Conservation (phyloP, 1,140 invertebrate species). For the Ephestia elutella region DNA sequence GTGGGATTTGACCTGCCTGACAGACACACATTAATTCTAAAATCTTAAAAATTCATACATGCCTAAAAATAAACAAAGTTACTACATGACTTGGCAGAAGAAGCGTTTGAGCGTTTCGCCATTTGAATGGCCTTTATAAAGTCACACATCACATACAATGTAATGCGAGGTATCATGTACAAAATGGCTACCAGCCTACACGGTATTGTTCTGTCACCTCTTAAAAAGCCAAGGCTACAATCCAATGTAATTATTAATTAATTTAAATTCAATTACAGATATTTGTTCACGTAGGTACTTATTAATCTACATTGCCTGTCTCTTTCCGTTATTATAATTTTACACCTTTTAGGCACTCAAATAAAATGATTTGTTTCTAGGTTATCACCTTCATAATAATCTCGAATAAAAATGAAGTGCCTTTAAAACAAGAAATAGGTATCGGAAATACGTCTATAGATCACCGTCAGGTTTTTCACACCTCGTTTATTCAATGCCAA, state of each 20-base stretch:
- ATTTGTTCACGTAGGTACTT: background rate
- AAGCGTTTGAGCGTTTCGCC: too few relatives aligned
- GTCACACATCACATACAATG: too few relatives aligned
- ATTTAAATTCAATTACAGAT: background rate
- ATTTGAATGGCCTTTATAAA: too few relatives aligned
- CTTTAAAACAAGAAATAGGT: background rate
- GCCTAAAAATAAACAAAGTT: too few relatives aligned
- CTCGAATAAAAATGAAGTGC: background rate
- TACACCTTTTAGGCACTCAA: background rate
- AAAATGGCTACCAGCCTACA: background rate
- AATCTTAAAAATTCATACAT: too few relatives aligned
- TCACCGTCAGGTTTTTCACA: background rate
- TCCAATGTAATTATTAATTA: conserved; percentile 1
- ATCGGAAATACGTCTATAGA: background rate
- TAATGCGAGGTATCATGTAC: background rate
- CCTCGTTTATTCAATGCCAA: background rate
- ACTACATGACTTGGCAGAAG: too few relatives aligned
- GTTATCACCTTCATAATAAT: background rate
- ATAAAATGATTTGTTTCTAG: background rate
- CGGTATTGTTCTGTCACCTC: background rate
- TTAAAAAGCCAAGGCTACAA: background rate
- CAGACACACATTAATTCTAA: too few relatives aligned
- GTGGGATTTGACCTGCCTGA: too few relatives aligned
- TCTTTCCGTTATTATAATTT: too few relatives aligned
- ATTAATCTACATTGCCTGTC: too few relatives aligned